Base-by-base conservation (phyloP, 92 coral and sea anemone genomes). In the Phenganax subtilis region DNA sequence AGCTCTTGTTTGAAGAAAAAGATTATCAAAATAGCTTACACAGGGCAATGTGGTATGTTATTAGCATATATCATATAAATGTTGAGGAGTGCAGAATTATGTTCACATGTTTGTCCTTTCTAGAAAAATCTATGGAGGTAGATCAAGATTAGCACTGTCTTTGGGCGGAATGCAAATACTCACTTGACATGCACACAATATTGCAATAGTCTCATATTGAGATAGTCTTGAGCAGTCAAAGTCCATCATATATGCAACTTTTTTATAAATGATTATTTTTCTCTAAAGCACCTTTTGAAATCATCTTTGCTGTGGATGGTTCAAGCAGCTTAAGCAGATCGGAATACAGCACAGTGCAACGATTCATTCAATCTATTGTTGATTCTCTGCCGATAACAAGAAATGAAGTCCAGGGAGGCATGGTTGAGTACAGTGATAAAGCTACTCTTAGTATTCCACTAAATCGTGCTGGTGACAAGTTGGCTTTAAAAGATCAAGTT, bases 31-130 rank as follows among this genome's bases (percentile, higher is more conserved):
- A 75, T 94, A 3, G 89, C 82, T 51, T 86, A 87, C 58, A 60
- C 31, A 25, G 98, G 98, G 27, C 74, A 87, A 61, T 94, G 98
- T 75, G 98, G 98, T 94, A 84, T 92, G 66, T 44, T 51, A 54
- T 67, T 9, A 10, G 12, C 12, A 7, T 29, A 10, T 11, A 16
- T 67, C 30, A 59, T 14, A 14, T 59, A 59, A 59, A 1, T 25
- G 65, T 59, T 25, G 65, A 3, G 16, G 47, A 37, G 47, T 37
- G 47, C 5, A 37, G 47, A 37, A 37, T 1, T 1, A 37, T 2
- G 2, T 37, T 37, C 47, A 5, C 47, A 37, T 37, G 47, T 37
- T 37, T 37, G 47, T 37, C 2, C 65, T 59, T 59, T 59, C 27
- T 59, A 59, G 47, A 37, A 37, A 37, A 37, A 37, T 37, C 47